Base-by-base conservation (phyloP, 2,797 vertebrate species). In the Triplophysa yarkandensis region DNA sequence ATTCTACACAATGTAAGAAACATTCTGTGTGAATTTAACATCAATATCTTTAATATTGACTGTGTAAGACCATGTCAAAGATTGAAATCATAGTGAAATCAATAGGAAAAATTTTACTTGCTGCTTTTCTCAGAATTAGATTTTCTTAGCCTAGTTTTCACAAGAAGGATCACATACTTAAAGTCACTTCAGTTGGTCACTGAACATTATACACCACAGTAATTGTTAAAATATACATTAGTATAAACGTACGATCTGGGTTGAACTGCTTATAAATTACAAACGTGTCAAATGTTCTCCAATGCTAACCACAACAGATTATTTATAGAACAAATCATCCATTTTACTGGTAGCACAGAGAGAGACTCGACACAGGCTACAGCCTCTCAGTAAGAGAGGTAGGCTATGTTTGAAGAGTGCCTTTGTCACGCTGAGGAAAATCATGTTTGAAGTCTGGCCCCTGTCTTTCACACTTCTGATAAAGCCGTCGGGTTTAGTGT, bases 391-490 rank as follows among this genome's bases (percentile, higher is more conserved):
- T 23, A 84, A 87, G 88, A 86, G 88, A 91, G 88, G 88, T 88
- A 71, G 71, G 75, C 75, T 75, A 87, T 87, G 89, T 90, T 90
- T 90, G 87, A 86, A 84, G 88, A 88, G 89, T 89, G 88, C 73
- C 89, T 89, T 89, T 92, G 91, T 92, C 92, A 92, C 90, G 90
- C 90, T 90, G 88, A 89, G 66, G 91, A 90, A 92, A 93, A 93
- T 92, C 91, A 88, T 86, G 90, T 93, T 93, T 92, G 91, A 92
- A 92, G 92, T 93, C 88, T 92, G 90, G 92, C 91, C 92, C 89
- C 88, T 89, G 90, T 92, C 91, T 92, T 92, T 92, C 90, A 92
- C 91, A 90, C 88, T 89, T 87, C 86, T 86, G 88, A 91, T 93
- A 92, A 92, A 91, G 89, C 91, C 90, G 84, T 91, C 88, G 87